Conservation (phyloP, 2,113 vertebrate species). For the Malurus alboscapulatus region DNA sequence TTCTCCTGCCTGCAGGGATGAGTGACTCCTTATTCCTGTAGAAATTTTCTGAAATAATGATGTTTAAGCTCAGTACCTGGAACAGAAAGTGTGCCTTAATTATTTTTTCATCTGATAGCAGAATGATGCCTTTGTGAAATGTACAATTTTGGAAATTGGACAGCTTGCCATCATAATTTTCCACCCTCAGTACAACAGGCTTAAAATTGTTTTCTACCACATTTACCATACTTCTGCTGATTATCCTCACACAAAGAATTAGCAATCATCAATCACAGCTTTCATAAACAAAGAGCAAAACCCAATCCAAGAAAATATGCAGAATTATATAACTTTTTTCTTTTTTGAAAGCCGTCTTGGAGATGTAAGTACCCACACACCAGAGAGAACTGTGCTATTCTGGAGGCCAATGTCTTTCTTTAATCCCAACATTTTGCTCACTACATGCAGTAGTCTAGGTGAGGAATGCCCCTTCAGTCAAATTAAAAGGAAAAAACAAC, state of each 20-base stretch:
- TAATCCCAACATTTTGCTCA: background rate
- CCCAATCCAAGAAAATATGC: background rate
- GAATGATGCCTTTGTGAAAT: background rate
- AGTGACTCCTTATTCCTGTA: background rate
- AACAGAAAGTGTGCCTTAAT: background rate
- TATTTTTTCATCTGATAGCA: background rate
- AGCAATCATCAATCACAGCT: background rate
- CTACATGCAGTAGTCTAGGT: background rate
- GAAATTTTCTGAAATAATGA: background rate
- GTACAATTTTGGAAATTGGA: background rate
- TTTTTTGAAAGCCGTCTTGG: background rate
- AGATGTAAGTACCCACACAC: background rate
- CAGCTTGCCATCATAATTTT: background rate
- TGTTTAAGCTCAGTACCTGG: background rate
- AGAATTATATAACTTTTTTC: background rate
- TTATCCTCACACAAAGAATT: background rate
- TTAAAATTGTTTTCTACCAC: background rate
- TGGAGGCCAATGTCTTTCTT: background rate
- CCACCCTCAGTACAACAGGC: background rate
- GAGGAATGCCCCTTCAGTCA: background rate
- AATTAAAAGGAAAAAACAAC: background rate
- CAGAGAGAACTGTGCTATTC: background rate
- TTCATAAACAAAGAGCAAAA: background rate
- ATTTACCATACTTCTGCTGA: background rate
- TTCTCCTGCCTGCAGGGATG: background rate